Conservation (phyloP, 37 sponge, comb jelly and placozoan species). For the Spongilla lacustris region DNA sequence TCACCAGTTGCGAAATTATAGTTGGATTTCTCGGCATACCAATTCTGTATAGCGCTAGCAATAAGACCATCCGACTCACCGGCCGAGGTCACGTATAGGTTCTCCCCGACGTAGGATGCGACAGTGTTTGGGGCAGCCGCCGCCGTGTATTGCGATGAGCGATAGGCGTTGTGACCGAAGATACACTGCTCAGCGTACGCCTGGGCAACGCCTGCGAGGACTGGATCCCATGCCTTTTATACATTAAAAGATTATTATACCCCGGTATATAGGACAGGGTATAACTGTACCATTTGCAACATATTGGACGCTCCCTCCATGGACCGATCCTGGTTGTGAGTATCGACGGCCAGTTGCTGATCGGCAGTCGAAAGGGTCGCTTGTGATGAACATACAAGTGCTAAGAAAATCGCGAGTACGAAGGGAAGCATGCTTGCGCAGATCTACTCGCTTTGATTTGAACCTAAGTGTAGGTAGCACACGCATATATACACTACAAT, state of each 20-base stretch:
- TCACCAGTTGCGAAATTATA: background rate
- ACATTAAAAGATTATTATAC: no score
- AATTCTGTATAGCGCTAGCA: background rate
- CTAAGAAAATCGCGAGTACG: background rate
- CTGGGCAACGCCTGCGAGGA: slow-evolving; percentile 32
- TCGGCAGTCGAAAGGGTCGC: slow-evolving; percentile 2
- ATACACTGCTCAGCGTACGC: slow-evolving; percentile 23
- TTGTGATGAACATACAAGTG: background rate
- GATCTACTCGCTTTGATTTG: no score
- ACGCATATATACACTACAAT: no score
- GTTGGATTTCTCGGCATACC: background rate
- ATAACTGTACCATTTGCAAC: slow-evolving; percentile 31
- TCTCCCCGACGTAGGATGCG: slow-evolving; percentile 1
- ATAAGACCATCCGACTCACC: background rate
- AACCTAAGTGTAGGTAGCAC: no score
- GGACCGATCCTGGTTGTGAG: slow-evolving; percentile 26
- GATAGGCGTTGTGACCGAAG: background rate
- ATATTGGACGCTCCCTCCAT: slow-evolving; percentile 10
- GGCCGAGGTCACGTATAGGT: background rate
- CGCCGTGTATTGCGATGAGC: background rate
- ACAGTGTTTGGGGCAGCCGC: background rate
- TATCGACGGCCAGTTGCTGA: slow-evolving; percentile 44
- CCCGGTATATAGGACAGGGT: no score
- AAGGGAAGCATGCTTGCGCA: no score
- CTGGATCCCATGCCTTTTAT: slow-evolving; percentile 32